Percentiles rank a stretch among this genome's conserved stretches.
Evolutionary conservation across 2,797 vertebrate genomes (phyloP).

Genomic region (Chaetodon trifasciatus): DNA sequence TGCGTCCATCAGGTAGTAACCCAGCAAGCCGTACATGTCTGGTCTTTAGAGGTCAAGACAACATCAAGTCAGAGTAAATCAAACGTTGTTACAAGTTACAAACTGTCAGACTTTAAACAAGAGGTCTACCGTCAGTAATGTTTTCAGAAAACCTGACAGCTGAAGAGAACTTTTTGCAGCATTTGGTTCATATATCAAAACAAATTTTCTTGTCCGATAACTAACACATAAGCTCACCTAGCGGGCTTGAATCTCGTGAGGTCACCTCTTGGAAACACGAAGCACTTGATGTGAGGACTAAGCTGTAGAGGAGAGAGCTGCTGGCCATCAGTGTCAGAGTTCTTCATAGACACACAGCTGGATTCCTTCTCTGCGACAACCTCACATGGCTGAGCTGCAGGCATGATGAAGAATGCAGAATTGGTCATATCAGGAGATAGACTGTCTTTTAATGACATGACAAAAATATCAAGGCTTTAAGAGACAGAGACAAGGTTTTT

Average conservation of each 20-base stretch:
- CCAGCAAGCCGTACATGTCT: constrained; percentile 82
- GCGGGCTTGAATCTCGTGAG: constrained; percentile 90
- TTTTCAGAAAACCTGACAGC: not conserved
- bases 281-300: constrained; percentile 89
- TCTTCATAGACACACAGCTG: not conserved
- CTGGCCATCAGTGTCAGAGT: not conserved
- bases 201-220: not conserved
- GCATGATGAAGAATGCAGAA: not conserved
- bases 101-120: not conserved
- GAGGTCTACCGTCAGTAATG: not conserved
- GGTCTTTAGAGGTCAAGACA: constrained; percentile 78
- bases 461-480: too few species aligned
- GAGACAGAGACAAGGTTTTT: too few species aligned
- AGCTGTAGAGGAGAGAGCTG: constrained; percentile 16
- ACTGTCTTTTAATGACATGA: too few species aligned
- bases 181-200: not conserved
- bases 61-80: not conserved
- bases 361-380: not conserved
- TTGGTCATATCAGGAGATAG: too few species aligned
- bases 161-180: not conserved
- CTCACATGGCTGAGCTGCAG: constrained; percentile 35
- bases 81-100: not conserved
- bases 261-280: constrained; percentile 91
- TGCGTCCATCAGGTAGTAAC: constrained; percentile 95
- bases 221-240: constrained; percentile 79